Percentiles rank a stretch among this genome's conserved stretches.
phyloP scores from a whole-genome alignment of 2,888 invertebrate genomes.

The Lycophotia porphyrea region DNA sequence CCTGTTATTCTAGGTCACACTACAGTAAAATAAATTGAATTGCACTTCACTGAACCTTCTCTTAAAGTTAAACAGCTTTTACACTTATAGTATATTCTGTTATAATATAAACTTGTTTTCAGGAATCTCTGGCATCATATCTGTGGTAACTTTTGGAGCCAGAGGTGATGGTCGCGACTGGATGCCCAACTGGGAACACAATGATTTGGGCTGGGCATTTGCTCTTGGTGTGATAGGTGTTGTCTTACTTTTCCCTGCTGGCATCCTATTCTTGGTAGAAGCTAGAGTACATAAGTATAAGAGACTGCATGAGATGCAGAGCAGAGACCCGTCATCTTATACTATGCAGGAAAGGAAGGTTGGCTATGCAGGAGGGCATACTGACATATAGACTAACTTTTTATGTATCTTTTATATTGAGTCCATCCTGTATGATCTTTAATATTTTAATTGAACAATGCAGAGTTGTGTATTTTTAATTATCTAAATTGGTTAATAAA shows the following conservation, averaged over 20 bases:
- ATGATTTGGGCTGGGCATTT: constrained; percentile 98
- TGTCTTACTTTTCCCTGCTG: constrained; percentile 93
- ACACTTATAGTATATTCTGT: neutral
- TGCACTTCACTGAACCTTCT: too few species aligned
- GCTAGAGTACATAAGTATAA: constrained; percentile 94
- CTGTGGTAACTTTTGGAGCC: constrained; percentile 96
- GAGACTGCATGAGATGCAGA: constrained; percentile 92
- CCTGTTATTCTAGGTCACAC: neutral
- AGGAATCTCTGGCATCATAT: constrained; percentile 95
- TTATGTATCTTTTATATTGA: constrained; percentile 18
- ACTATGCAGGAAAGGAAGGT: constrained; percentile 92
- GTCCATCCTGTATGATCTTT: constrained; percentile 54
- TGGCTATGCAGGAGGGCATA: constrained; percentile 90
- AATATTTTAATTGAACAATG: constrained; percentile 8
- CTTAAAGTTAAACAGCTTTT: neutral
- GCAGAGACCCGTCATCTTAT: constrained; percentile 92
- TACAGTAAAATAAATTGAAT: neutral
- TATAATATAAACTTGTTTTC: constrained; percentile 68
- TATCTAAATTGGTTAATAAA: neutral
- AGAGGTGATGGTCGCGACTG: constrained; percentile 97
- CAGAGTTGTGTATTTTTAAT: constrained; percentile 7
- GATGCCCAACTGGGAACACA: constrained; percentile 99
- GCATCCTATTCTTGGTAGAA: constrained; percentile 95
- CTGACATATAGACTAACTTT: constrained; percentile 91
- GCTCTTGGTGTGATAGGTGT: constrained; percentile 96